Evolutionary conservation across 2,888 invertebrate species (phyloP), one percentile per base, ranked within the genome.

Genomic region (Chrysolina haemoptera): DNA sequence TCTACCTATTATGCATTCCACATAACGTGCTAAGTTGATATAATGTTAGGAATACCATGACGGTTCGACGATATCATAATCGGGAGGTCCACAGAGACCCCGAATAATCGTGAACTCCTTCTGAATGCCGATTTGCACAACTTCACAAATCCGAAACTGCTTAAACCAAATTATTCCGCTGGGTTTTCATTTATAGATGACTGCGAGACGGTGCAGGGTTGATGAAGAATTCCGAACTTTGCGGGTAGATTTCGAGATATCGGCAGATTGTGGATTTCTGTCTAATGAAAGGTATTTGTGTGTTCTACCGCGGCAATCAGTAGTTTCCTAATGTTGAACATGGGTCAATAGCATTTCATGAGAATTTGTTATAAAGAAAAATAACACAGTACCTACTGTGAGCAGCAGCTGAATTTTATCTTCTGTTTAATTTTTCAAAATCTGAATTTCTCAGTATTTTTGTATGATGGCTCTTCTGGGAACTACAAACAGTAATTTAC

Each of bases 71-170:
- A 59, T 68, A 43, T 53, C 50, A 71, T 68, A 71, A 71, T 71
- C 50, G 68, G 62, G 62, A 48, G 67, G 27, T 64, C 71, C 63
- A 53, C 18, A 40, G 40, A 48, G 48, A 50, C 43, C 50, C 18
- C 22, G 43, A 73, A 73, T 69, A 35, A 73, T 65, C 73, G 40
- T 18, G 46, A 59, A 64, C 73, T 65, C 69, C 69, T 20, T 46
- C 73, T 59, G 69, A 69, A 62, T 69, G 68, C 64, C 55, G 68
- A 65, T 68, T 64, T 68, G 46, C 69, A 72, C 59, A 75, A 78
- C 70, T 78, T 70, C 43, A 27, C 71, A 71, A 76, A 77, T 74
- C 73, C 67, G 75, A 75, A 73, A 73, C 76, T 76, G 78, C 73
- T 75, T 70, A 59, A 74, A 73, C 64, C 64, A 71, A 78, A 75